phyloP scores from a whole-genome alignment of 2,113 vertebrate genomes.

The Elephantulus edwardii region DNA sequence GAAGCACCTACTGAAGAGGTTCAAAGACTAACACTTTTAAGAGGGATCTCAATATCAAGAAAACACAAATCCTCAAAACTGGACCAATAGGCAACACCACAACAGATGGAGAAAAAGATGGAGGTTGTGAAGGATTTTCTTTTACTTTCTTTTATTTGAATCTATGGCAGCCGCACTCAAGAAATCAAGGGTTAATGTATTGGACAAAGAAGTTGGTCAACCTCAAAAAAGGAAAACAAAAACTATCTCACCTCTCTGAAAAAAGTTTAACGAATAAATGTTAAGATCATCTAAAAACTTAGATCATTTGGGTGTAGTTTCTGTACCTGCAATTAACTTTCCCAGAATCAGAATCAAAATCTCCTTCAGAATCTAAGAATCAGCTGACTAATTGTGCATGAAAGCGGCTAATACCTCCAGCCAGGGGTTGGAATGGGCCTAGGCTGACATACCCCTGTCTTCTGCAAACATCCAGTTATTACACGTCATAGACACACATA shows the following conservation, averaged over 20 bases:
- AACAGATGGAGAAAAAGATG: too few relatives aligned
- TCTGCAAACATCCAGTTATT: neutral
- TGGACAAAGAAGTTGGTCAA: neutral
- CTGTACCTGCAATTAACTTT: constrained; percentile 70
- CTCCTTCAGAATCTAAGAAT: constrained; percentile 73
- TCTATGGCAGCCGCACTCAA: too few relatives aligned
- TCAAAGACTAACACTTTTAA: too few relatives aligned
- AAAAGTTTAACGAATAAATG: constrained; percentile 58
- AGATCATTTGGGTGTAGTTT: constrained; percentile 66
- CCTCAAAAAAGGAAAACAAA: constrained; percentile 5
- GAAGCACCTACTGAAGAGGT: too few relatives aligned
- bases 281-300: constrained; percentile 60
- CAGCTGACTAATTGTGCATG: constrained; percentile 72
- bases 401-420: constrained; percentile 68
- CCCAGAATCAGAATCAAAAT: too few relatives aligned
- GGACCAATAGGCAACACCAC: too few relatives aligned
- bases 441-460: constrained; percentile 60
- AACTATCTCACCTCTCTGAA: constrained; percentile 45
- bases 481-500: neutral
- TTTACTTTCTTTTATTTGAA: too few relatives aligned
- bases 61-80: too few relatives aligned
- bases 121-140: too few relatives aligned
- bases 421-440: constrained; percentile 19
- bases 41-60: too few relatives aligned
- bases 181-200: too few relatives aligned